These are phyloP conservation scores for Pterophyllum scalare DNA, from an alignment of 2,113 vertebrate genomes.

Conservation along the genomic window DNA sequence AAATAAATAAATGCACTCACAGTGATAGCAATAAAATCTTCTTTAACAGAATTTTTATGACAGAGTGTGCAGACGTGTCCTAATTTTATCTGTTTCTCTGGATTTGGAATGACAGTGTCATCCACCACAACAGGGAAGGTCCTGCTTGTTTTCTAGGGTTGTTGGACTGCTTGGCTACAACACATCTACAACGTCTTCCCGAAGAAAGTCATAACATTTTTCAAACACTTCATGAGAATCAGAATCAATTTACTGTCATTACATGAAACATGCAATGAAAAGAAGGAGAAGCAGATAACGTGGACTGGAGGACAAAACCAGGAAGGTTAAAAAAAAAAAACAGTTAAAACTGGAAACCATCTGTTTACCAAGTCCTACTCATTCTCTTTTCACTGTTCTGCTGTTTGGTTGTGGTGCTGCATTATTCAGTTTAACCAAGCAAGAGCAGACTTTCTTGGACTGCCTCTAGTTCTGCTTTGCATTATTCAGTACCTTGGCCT, in stretches of 20 bases:
- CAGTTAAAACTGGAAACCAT: no score
- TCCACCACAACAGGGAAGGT: slow-evolving; percentile 65
- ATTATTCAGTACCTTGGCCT: no score
- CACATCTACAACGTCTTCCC: slow-evolving; percentile 51
- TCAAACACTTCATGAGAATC: slow-evolving; percentile 54
- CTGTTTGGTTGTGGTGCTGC: no score
- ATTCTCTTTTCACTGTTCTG: slow-evolving; percentile 49
- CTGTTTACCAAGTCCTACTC: slow-evolving; percentile 38
- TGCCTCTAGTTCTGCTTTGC: no score
- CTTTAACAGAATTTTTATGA: neutral
- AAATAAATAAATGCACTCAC: neutral
- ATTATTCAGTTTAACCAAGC: no score
- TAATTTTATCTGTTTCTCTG: slow-evolving; percentile 22
- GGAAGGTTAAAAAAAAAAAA: slow-evolving; percentile 19
- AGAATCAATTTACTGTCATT: no score
- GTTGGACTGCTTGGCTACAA: no score
- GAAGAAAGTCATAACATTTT: slow-evolving; percentile 57
- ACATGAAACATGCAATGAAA: no score
- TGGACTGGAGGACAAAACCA: neutral
- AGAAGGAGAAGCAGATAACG: neutral
- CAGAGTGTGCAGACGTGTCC: neutral
- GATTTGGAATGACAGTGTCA: slow-evolving; percentile 75
- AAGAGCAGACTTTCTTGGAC: no score
- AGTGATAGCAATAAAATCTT: neutral
- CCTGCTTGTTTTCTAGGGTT: slow-evolving; percentile 77